Percentiles rank a stretch among this genome's conserved stretches.
phyloP scores from a whole-genome alignment of 2,888 invertebrate genomes.

The Drosophila borborema region DNA sequence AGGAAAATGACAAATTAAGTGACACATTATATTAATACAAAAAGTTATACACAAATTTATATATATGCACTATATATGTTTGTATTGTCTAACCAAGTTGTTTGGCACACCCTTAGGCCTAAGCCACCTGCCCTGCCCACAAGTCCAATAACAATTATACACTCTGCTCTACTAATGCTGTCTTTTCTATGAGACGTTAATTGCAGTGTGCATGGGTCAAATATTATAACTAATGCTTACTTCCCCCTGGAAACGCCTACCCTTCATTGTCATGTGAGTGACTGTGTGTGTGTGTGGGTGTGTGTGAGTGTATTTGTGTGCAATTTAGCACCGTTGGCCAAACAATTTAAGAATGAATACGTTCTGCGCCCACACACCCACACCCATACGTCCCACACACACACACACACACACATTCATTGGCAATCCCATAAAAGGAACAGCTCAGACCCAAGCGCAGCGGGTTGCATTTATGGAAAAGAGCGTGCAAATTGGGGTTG shows the following conservation, averaged over 20 bases:
- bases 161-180: slow-evolving; percentile 64
- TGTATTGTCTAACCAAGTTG: neutral
- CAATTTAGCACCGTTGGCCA: slow-evolving; percentile 79
- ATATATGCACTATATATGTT: neutral
- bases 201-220: slow-evolving; percentile 73
- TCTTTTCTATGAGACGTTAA: slow-evolving; percentile 71
- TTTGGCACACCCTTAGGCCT: neutral
- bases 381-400: neutral
- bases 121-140: neutral
- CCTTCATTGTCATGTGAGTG: slow-evolving; percentile 42
- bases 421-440: slow-evolving; percentile 42
- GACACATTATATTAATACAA: no score
- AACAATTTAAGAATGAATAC: slow-evolving; percentile 57
- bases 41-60: neutral
- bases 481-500: slow-evolving; percentile 78
- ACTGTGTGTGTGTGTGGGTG: slow-evolving; percentile 26
- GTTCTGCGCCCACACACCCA: neutral
- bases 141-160: slow-evolving; percentile 63
- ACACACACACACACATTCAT: neutral
- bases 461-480: slow-evolving; percentile 72
- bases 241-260: neutral
- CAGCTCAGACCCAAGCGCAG: slow-evolving; percentile 43
- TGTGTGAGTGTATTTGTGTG: slow-evolving; percentile 60
- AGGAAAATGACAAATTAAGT: no score
- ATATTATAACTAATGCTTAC: slow-evolving; percentile 68